Conservation (phyloP, 2,113 vertebrate species). For the Nanorana parkeri region DNA sequence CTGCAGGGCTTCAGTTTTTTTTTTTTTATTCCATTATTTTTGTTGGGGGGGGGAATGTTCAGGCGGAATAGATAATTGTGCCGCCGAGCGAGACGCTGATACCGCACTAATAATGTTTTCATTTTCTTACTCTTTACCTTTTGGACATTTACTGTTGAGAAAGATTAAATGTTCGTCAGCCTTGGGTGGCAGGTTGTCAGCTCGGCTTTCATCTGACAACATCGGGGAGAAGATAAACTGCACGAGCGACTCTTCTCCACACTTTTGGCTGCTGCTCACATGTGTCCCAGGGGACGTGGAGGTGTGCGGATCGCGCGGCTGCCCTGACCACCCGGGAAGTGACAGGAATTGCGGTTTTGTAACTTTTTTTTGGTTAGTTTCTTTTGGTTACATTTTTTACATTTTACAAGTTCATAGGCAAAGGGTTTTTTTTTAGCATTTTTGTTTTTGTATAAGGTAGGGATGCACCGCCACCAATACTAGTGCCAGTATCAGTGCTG, state of each 20-base stretch:
- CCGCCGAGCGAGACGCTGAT: constrained; percentile 61
- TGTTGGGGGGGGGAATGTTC: constrained; percentile 56
- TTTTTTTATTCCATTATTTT: constrained; percentile 1
- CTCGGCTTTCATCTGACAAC: constrained; percentile 52
- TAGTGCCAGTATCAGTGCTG: no score
- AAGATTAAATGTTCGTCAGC: constrained; percentile 53
- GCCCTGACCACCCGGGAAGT: not conserved
- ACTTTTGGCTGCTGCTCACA: not conserved
- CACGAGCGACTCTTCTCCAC: not conserved
- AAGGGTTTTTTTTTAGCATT: no score
- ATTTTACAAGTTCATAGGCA: no score
- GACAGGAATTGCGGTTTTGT: not conserved
- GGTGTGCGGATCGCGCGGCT: constrained; percentile 17
- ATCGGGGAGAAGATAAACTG: constrained; percentile 33
- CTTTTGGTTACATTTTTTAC: no score
- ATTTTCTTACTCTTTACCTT: constrained; percentile 50
- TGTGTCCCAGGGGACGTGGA: constrained; percentile 5
- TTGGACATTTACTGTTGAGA: constrained; percentile 51
- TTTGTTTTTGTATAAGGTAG: no score
- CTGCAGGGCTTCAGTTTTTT: constrained; percentile 52
- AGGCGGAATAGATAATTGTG: constrained; percentile 60
- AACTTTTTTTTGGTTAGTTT: not conserved
- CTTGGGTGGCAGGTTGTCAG: constrained; percentile 52
- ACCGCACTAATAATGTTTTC: constrained; percentile 53
- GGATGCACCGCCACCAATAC: no score